These are phyloP conservation scores for Agrilus biguttatus DNA, from an alignment of 2,888 invertebrate genomes.

Conservation along the genomic window DNA sequence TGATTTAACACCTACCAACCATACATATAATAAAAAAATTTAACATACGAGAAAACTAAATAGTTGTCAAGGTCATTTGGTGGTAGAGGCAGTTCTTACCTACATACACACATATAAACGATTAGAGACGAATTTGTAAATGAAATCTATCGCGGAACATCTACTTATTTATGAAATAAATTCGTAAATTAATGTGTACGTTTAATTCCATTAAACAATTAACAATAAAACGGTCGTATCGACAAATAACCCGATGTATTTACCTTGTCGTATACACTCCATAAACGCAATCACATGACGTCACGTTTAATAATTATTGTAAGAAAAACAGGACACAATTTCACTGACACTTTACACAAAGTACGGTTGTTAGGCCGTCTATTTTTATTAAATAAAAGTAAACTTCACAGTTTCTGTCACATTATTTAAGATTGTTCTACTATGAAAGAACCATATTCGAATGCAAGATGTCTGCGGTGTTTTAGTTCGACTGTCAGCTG, in stretches of 20 bases:
- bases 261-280: slow-evolving; percentile 15
- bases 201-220: slow-evolving; percentile 1
- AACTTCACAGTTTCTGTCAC: slow-evolving; percentile 24
- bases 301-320: slow-evolving; percentile 20
- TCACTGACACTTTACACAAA: too few relatives aligned
- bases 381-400: slow-evolving; percentile 5
- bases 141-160: slow-evolving; percentile 12
- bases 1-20: too few relatives aligned
- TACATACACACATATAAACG: neutral
- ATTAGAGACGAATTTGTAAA: slow-evolving; percentile 10
- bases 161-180: slow-evolving; percentile 15
- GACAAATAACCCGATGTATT: neutral
- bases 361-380: too few relatives aligned
- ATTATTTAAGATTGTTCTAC: too few relatives aligned
- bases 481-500: slow-evolving; percentile 30
- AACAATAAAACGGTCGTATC: too few relatives aligned
- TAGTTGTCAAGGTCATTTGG: too few relatives aligned
- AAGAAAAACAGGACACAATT: neutral
- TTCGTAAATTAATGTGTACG: neutral
- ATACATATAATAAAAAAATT: too few relatives aligned
- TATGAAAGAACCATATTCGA: slow-evolving; percentile 8
- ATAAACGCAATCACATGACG: slow-evolving; percentile 32
- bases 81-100: too few relatives aligned
- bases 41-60: too few relatives aligned
- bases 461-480: slow-evolving; percentile 28